phyloP scores from a whole-genome alignment of 2,797 vertebrate species.

The Pitangus sulphuratus region DNA sequence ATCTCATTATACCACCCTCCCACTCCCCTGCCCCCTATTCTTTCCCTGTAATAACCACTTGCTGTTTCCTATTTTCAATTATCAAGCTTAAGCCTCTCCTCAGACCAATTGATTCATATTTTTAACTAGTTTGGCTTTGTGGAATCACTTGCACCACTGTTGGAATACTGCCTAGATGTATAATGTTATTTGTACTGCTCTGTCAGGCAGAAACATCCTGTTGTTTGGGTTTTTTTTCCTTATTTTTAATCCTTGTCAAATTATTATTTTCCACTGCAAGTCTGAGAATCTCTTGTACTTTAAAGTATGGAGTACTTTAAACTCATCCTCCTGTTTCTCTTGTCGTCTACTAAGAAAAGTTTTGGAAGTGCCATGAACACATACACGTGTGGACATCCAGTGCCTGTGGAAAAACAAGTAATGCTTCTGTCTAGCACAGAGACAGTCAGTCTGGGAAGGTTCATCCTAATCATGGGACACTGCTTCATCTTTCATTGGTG shows the following conservation, averaged over 20 bases:
- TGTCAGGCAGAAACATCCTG: neutral
- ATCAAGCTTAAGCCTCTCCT: neutral
- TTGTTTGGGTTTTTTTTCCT: accelerated
- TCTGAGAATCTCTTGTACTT: neutral
- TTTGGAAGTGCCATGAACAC: neutral
- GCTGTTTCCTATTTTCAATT: neutral
- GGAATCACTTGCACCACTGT: neutral
- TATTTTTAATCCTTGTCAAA: neutral
- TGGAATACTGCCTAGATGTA: neutral
- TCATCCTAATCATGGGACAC: neutral
- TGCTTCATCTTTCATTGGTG: neutral
- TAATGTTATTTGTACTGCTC: neutral
- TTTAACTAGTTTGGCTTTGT: neutral
- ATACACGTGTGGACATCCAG: neutral
- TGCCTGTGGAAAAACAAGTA: neutral
- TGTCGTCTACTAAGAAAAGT: neutral
- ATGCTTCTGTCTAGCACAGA: neutral
- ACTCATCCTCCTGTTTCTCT: neutral
- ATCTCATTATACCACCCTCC: neutral
- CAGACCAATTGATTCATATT: neutral
- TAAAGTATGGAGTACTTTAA: neutral
- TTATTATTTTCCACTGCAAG: neutral
- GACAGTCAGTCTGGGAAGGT: neutral
- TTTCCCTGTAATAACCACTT: neutral
- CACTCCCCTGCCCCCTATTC: neutral